phyloP scores from a whole-genome alignment of 2,113 vertebrate species.

The Oreochromis niloticus region DNA sequence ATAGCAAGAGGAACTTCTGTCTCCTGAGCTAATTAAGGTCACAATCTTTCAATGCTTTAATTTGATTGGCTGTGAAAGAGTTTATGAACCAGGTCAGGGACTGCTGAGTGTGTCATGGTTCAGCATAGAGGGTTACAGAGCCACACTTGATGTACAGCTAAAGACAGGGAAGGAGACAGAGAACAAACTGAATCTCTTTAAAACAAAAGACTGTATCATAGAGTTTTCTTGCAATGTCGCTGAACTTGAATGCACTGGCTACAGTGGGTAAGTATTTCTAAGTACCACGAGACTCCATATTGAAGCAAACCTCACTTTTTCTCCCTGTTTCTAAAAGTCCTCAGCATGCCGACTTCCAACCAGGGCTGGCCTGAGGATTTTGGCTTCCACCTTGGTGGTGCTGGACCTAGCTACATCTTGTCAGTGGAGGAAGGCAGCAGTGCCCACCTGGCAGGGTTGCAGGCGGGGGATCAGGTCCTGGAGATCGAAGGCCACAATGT shows the following conservation, averaged over 20 bases:
- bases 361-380: slow-evolving; percentile 94
- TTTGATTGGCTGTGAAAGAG: slow-evolving; percentile 56
- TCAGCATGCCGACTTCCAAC: slow-evolving; percentile 86
- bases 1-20: slow-evolving; percentile 20
- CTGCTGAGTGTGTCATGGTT: slow-evolving; percentile 44
- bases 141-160: background rate
- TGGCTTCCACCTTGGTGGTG: slow-evolving; percentile 86
- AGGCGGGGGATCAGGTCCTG: slow-evolving; percentile 89
- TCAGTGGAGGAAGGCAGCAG: slow-evolving; percentile 92
- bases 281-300: background rate
- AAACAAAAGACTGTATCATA: background rate
- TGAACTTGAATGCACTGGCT: slow-evolving; percentile 18
- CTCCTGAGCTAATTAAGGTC: slow-evolving; percentile 56
- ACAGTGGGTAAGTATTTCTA: slow-evolving; percentile 7
- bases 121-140: slow-evolving; percentile 43
- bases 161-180: background rate
- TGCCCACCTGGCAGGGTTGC: slow-evolving; percentile 83
- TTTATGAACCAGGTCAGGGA: slow-evolving; percentile 62
- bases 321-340: slow-evolving; percentile 54
- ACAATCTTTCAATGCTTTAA: slow-evolving; percentile 27
- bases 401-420: slow-evolving; percentile 87
- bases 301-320: background rate
- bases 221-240: background rate
- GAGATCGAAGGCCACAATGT: slow-evolving; percentile 92
- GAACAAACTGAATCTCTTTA: background rate